phyloP scores from a whole-genome alignment of 2,113 vertebrate genomes.

The Clarias gariepinus region DNA sequence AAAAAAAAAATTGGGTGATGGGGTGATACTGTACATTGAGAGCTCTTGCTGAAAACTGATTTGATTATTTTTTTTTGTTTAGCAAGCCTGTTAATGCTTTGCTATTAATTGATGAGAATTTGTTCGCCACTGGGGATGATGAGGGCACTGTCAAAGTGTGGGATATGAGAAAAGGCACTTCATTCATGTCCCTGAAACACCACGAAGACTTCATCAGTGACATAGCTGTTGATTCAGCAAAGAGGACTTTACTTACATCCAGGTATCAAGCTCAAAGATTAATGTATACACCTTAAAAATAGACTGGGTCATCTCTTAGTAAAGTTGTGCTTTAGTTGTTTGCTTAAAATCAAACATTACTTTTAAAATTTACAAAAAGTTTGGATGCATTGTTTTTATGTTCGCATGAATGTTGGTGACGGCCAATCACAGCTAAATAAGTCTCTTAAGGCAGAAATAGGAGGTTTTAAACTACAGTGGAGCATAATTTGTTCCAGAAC shows the following conservation, averaged over 20 bases:
- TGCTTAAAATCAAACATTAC: neutral
- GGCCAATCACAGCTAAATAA: neutral
- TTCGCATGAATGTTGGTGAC: neutral
- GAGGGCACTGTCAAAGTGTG: slow-evolving; percentile 85
- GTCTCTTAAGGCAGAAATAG: neutral
- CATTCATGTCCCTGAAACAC: slow-evolving; percentile 87
- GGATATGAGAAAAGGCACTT: slow-evolving; percentile 86
- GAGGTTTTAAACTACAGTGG: neutral
- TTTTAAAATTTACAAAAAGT: neutral
- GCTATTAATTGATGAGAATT: slow-evolving; percentile 84
- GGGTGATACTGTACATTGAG: neutral
- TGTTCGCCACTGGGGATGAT: slow-evolving; percentile 91
- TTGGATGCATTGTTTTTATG: neutral
- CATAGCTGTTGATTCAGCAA: slow-evolving; percentile 81
- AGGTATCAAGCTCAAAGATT: slow-evolving; percentile 71
- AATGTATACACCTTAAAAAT: neutral
- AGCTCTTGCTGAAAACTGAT: neutral
- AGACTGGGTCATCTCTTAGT: too few relatives aligned
- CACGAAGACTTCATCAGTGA: slow-evolving; percentile 94
- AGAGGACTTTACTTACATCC: slow-evolving; percentile 86
- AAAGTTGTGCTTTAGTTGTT: neutral
- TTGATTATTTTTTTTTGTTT: slow-evolving; percentile 23
- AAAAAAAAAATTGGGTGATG: neutral
- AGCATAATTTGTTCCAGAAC: too few relatives aligned
- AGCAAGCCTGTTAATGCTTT: slow-evolving; percentile 83